A percentile compares a stretch with the other conserved stretches of the same genome.
Conservation (phyloP, 2,888 invertebrate species). For the Pelosia muscerda region DNA sequence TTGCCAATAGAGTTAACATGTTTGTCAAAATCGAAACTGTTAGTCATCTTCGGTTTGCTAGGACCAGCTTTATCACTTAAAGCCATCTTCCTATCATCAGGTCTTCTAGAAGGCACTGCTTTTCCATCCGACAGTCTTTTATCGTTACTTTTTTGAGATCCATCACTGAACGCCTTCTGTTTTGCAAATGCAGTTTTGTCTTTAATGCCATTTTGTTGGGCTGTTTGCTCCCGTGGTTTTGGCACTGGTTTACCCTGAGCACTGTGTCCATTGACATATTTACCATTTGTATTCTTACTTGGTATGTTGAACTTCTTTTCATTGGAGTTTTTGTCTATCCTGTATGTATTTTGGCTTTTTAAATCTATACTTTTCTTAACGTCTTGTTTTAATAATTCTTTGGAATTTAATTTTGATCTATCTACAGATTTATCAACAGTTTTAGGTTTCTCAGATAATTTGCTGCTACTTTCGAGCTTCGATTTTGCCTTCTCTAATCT, state of each 20-base stretch:
- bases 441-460: conserved; percentile 60
- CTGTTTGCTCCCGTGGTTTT: conserved; percentile 64
- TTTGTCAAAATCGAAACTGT: conserved; percentile 80
- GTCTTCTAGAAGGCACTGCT: conserved; percentile 55
- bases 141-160: conserved; percentile 57
- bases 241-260: conserved; percentile 69
- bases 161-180: conserved; percentile 55
- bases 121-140: conserved; percentile 61
- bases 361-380: conserved; percentile 78
- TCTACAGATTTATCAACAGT: conserved; percentile 62
- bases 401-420: conserved; percentile 64
- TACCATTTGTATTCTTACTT: conserved; percentile 64
- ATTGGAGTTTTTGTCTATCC: conserved; percentile 82
- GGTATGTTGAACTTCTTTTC: conserved; percentile 65
- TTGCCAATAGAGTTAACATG: conserved; percentile 73
- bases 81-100: conserved; percentile 64
- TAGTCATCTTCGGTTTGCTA: conserved; percentile 66
- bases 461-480: conserved; percentile 66
- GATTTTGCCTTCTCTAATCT: conserved; percentile 75
- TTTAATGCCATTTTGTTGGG: conserved; percentile 58
- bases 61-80: conserved; percentile 60
- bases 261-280: conserved; percentile 67
- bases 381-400: conserved; percentile 59
- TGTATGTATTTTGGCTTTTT: conserved; percentile 81
- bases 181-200: conserved; percentile 61